phyloP scores from a whole-genome alignment of 1,140 invertebrate species.

The Pogonognathellus flavescens region DNA sequence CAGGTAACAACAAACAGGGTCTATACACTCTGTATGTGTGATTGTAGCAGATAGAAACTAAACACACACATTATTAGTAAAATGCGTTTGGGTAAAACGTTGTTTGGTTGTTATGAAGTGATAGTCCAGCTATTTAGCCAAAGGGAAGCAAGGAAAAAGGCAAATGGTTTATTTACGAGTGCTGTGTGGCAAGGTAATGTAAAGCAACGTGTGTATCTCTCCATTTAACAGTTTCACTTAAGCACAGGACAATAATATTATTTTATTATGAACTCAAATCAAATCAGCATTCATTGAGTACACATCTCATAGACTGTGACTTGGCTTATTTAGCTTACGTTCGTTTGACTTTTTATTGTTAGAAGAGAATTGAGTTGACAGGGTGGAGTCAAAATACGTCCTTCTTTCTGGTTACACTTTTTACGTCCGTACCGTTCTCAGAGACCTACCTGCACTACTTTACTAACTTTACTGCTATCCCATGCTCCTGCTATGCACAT shows the following conservation, averaged over 20 bases:
- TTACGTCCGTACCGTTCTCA: background rate
- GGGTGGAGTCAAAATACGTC: conserved; percentile 47
- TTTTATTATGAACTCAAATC: background rate
- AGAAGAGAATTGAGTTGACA: conserved; percentile 44
- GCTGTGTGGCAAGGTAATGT: background rate
- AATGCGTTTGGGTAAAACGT: too few species aligned
- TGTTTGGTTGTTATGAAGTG: too few species aligned
- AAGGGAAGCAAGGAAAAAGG: too few species aligned
- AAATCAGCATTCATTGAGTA: conserved; percentile 42
- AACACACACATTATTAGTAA: too few species aligned
- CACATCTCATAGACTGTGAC: conserved; percentile 22
- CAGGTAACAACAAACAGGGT: too few species aligned
- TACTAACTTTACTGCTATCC: background rate
- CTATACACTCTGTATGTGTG: too few species aligned
- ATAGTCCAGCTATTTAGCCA: too few species aligned
- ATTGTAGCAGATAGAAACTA: too few species aligned
- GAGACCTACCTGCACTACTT: conserved; percentile 21
- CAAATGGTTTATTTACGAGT: background rate
- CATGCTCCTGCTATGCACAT: too few species aligned
- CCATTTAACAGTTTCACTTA: conserved; percentile 37
- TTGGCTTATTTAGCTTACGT: conserved; percentile 22
- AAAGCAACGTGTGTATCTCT: conserved; percentile 15
- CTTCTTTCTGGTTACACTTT: conserved; percentile 48
- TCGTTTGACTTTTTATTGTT: conserved; percentile 43
- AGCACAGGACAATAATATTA: background rate